These are phyloP conservation scores for Philypnodon macrostomus DNA, from an alignment of 2,797 vertebrate genomes.

Conservation along the genomic window DNA sequence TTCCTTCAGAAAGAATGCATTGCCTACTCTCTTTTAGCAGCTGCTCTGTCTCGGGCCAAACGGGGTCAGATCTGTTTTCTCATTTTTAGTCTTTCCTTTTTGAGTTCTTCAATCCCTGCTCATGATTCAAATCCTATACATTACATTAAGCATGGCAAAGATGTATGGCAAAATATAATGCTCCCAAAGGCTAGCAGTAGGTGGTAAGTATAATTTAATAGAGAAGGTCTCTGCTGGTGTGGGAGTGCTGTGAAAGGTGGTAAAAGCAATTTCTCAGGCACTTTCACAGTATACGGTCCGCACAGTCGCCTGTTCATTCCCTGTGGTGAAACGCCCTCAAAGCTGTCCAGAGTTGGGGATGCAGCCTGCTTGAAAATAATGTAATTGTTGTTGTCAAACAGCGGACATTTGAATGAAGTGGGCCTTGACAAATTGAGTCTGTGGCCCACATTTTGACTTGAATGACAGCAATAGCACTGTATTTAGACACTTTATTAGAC, in stretches of 20 bases:
- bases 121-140: background rate
- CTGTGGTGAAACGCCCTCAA: constrained; percentile 20
- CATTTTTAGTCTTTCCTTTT: background rate
- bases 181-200: constrained; percentile 17
- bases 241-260: constrained; percentile 25
- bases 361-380: constrained; percentile 31
- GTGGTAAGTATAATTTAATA: constrained; percentile 15
- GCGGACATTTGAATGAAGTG: constrained; percentile 14
- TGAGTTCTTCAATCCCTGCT: background rate
- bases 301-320: constrained; percentile 29
- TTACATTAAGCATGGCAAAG: background rate
- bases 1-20: background rate
- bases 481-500: too few relatives aligned
- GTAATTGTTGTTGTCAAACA: constrained; percentile 40
- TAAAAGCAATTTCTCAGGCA: constrained; percentile 51
- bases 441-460: background rate
- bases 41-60: background rate
- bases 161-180: background rate
- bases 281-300: constrained; percentile 29
- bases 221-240: constrained; percentile 23
- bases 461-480: too few relatives aligned
- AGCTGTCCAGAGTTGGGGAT: constrained; percentile 16
- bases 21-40: background rate
- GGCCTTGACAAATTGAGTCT: constrained; percentile 10
- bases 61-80: background rate